Evolutionary conservation across 2,113 vertebrate species (phyloP), one percentile per base, ranked within the genome.

Genomic region (Spilogale gracilis): DNA sequence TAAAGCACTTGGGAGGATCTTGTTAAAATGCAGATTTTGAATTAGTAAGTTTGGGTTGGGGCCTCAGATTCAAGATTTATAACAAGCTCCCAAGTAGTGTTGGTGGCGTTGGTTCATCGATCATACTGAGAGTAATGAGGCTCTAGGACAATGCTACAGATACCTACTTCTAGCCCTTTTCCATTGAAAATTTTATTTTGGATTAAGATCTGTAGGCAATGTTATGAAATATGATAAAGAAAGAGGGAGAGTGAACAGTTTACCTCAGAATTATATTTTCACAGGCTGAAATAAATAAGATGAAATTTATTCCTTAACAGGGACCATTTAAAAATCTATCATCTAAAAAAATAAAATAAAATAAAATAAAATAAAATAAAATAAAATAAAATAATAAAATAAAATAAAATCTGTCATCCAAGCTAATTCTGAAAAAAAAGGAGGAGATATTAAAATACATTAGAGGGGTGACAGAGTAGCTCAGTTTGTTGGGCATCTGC

Each of bases 21-120:
- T 97, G 61, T 94, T 92, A 96, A 96, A 83, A 92, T 83, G 67
- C 10, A 92, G 38, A 32, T 79, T 96, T 95, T 95, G 23, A 92
- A 71, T 97, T 78, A 97, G 9, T 86, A 78, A 83, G 18, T 60
- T 74, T 87, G 50, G 48, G 21, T 52, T 74, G 23, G 23, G 56
- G 13, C 56, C 43, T 11, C 32, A 97, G 88, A 87, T 80, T 97
- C 80, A 87, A 50, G 73, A 90, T 83, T 89, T 82, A 58, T 83
- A 90, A 95, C 25, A 79, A 92, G 6, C 10, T 92, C 65, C 87
- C 18, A 89, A 69, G n/a, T 69, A 71, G 74, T 76, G 73, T 38
- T 73, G 61, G 71, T 97, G 74, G 20, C 8, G 6, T 54, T 95
- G 14, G 12, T 90, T 20, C 43, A 92, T 23, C 92, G 65, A 27